Conservation (phyloP, 1,140 invertebrate genomes). For the Penaeus vannamei region DNA sequence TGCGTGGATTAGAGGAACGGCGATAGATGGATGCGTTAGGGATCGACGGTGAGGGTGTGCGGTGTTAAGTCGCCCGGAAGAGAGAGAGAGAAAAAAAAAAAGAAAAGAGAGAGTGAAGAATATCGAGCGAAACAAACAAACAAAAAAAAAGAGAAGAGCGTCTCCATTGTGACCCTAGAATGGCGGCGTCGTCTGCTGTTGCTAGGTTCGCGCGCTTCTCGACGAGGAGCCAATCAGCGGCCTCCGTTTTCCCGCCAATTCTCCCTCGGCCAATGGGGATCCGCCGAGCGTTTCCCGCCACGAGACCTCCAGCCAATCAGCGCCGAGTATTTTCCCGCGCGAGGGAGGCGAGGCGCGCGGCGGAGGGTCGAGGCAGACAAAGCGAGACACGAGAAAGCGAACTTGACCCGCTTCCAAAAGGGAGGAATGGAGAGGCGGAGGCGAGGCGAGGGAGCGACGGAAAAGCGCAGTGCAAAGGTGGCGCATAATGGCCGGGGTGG, state of each 20-base stretch:
- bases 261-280: not conserved
- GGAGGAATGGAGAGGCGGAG: slow-evolving; percentile 19
- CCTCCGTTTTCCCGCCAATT: slow-evolving; percentile 25
- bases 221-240: not conserved
- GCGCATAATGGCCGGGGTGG: slow-evolving; percentile 9
- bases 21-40: no score
- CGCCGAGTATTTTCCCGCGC: not conserved
- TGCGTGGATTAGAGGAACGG: no score
- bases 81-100: no score
- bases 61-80: no score
- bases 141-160: not conserved
- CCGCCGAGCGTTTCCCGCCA: not conserved
- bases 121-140: not conserved
- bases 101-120: not conserved
- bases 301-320: not conserved
- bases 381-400: slow-evolving; percentile 2
- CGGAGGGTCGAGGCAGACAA: not conserved
- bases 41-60: no score
- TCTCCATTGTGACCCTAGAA: slow-evolving; percentile 3
- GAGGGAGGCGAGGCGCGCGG: not conserved
- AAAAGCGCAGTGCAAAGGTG: slow-evolving; percentile 36
- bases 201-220: slow-evolving; percentile 19
- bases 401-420: slow-evolving; percentile 17
- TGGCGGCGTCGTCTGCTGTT: slow-evolving; percentile 25
- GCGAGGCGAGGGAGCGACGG: not conserved